phyloP scores from a whole-genome alignment of 2,888 invertebrate species.

The Tribolium freemani region DNA sequence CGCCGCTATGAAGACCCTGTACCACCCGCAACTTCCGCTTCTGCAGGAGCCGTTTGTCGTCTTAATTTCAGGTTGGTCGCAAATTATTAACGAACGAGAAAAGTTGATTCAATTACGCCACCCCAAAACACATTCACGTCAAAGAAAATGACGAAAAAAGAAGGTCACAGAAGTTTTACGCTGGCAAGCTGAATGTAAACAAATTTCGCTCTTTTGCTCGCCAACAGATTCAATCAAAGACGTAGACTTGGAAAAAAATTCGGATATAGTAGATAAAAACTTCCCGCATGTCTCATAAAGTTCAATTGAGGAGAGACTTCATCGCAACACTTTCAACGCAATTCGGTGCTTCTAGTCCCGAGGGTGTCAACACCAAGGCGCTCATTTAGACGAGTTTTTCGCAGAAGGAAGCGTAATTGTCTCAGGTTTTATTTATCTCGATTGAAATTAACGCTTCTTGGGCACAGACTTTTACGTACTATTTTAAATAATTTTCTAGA shows the following conservation, averaged over 20 bases:
- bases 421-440: neutral
- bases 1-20: slow-evolving; percentile 68
- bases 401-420: neutral
- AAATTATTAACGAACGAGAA: neutral
- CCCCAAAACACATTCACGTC: neutral
- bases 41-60: slow-evolving; percentile 70
- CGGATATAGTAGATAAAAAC: slow-evolving; percentile 11
- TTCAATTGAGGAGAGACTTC: slow-evolving; percentile 29
- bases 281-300: slow-evolving; percentile 28
- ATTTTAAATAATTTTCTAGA: no score
- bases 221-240: slow-evolving; percentile 20
- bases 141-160: no score
- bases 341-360: slow-evolving; percentile 22
- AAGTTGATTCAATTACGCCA: neutral
- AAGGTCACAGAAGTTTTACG: neutral
- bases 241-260: slow-evolving; percentile 20
- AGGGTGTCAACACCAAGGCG: slow-evolving; percentile 16
- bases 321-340: slow-evolving; percentile 20
- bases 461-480: no score
- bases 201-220: neutral
- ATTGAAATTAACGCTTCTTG: no score
- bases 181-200: no score
- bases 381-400: slow-evolving; percentile 5
- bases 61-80: slow-evolving; percentile 70
- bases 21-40: slow-evolving; percentile 54